Base-by-base conservation (phyloP, 2,113 vertebrate species). In the Addax nasomaculatus region DNA sequence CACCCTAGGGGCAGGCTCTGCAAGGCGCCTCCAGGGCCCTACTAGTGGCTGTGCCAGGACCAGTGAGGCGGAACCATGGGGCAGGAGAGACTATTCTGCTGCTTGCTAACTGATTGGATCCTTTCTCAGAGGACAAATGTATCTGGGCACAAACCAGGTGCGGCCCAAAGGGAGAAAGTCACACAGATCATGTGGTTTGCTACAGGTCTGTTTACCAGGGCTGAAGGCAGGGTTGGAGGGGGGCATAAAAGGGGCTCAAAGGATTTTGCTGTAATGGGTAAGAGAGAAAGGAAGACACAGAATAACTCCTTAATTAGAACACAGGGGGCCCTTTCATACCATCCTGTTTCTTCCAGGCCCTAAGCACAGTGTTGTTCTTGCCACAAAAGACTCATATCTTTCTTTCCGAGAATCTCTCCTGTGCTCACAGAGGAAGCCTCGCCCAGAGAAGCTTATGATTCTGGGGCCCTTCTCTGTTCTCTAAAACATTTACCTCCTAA, bases 81-180 rank as follows among this genome's bases (percentile, higher is more conserved):
- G 87, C 95, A 97, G 90, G 79, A 95, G 67, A 85, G 57, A 80
- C 47, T 81, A 49, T 93, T 84, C 94, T 93, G 84, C 62, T 58
- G 92, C 85, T 85, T 85, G 94, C 94, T 97, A 86, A 95, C 81
- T 70, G 86, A 96, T 0, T 89, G 78, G 78, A 93, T 93, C n/a
- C 90, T 89, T 97, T 96, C 96, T 97, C 97, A 93, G 85, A 97
- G 95, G 95, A 97, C 89, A 98, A 92, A 96, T 88, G 96, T 93
- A 96, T 95, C 88, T 98, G 93, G 88, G 97, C 67, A 96, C 85
- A 93, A 95, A 97, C 36, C 58, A 97, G 97, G 93, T 93, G 17
- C 47, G 89, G 95, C 92, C 94, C 89, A 81, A 97, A 93, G 95
- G 95, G 96, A 97, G 43, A 81, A 51, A 97, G 80, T 15, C 36